phyloP scores from a whole-genome alignment of 2,888 invertebrate species.

The Ormyrus labotus region DNA sequence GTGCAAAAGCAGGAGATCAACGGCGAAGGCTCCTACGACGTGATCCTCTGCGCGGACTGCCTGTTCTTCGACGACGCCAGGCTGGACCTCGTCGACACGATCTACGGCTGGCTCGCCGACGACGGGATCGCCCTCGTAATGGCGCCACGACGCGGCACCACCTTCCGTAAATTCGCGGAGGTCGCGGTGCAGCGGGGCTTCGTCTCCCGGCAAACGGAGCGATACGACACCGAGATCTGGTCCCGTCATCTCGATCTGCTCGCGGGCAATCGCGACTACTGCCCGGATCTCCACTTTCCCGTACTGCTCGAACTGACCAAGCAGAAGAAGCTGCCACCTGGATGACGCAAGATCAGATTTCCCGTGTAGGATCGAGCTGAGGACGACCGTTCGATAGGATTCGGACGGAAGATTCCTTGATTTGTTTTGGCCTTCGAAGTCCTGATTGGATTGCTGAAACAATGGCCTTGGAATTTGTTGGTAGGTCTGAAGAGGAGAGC shows the following conservation, averaged over 20 bases:
- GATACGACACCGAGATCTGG: slow-evolving; percentile 83
- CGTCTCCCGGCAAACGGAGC: slow-evolving; percentile 78
- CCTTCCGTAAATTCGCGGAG: slow-evolving; percentile 82
- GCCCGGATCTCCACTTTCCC: slow-evolving; percentile 85
- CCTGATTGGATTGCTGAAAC: no score
- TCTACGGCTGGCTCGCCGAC: slow-evolving; percentile 80
- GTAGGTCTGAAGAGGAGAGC: neutral
- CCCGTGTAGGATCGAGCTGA: no score
- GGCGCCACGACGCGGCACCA: slow-evolving; percentile 86
- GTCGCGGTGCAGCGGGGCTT: slow-evolving; percentile 81
- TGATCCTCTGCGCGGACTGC: slow-evolving; percentile 87
- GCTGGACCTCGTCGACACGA: slow-evolving; percentile 81
- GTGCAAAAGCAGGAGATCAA: slow-evolving; percentile 38
- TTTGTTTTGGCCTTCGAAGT: no score
- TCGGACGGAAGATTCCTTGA: no score
- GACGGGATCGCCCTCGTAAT: slow-evolving; percentile 84
- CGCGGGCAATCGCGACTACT: slow-evolving; percentile 79
- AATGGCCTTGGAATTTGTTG: no score
- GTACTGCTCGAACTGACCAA: slow-evolving; percentile 82
- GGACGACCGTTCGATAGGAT: no score
- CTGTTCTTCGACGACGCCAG: slow-evolving; percentile 87
- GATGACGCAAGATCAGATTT: slow-evolving; percentile 8
- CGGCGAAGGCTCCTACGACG: slow-evolving; percentile 79
- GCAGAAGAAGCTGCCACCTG: slow-evolving; percentile 60
- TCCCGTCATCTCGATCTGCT: slow-evolving; percentile 81